These are phyloP conservation scores for Tetragonisca angustula DNA, from an alignment of 2,888 invertebrate genomes.

Conservation along the genomic window DNA sequence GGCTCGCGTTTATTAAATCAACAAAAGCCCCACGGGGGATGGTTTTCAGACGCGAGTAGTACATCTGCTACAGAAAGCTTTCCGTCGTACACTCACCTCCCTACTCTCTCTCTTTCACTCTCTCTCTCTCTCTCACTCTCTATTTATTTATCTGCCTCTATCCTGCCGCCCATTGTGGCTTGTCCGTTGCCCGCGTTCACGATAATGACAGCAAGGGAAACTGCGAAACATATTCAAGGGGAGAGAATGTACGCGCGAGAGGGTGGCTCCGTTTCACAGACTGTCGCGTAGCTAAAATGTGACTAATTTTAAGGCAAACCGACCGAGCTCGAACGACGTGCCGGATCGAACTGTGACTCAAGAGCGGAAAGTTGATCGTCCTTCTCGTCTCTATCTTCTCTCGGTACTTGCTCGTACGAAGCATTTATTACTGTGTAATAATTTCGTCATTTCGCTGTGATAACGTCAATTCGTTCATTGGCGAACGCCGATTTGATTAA, in stretches of 20 bases:
- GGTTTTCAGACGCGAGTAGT: slow-evolving; percentile 72
- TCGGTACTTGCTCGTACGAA: no score
- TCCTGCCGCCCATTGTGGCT: slow-evolving; percentile 25
- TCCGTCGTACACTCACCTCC: slow-evolving; percentile 59
- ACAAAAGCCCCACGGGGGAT: slow-evolving; percentile 72
- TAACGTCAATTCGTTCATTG: no score
- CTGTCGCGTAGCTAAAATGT: slow-evolving; percentile 11
- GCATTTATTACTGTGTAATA: no score
- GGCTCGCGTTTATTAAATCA: slow-evolving; percentile 79
- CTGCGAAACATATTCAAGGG: slow-evolving; percentile 16
- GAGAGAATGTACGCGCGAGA: background rate
- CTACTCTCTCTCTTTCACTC: slow-evolving; percentile 16
- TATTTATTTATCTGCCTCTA: slow-evolving; percentile 36
- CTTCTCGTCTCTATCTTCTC: no score
- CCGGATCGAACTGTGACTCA: background rate
- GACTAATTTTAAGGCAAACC: slow-evolving; percentile 37
- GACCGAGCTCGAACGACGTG: background rate
- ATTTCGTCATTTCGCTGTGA: no score
- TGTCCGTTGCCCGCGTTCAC: slow-evolving; percentile 35
- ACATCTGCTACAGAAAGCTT: slow-evolving; percentile 74
- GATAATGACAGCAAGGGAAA: slow-evolving; percentile 52
- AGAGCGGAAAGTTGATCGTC: background rate
- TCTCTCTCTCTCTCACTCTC: slow-evolving; percentile 18
- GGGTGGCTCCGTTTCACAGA: slow-evolving; percentile 14
- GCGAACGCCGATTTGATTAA: no score